Evolutionary conservation across 2,888 invertebrate genomes (phyloP), one percentile per base, ranked within the genome.

Genomic region (Brachypterus glaber): DNA sequence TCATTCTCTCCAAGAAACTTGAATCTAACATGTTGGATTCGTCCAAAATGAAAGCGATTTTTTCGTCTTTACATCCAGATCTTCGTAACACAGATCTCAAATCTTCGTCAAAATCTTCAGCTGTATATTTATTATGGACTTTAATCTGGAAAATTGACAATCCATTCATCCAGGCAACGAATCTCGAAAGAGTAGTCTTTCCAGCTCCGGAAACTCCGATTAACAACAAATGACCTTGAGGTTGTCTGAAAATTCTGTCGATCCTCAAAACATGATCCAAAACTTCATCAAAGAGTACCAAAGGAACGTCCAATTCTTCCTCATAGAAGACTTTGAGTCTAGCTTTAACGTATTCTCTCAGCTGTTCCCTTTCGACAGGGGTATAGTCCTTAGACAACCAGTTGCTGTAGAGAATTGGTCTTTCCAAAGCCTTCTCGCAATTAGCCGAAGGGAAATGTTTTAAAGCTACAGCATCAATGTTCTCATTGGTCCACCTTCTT

Each of bases 131-230:
- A 67, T 98, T 98, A 70, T 99, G 98, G 9, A 92, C 88, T 74
- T 96, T 95, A 51, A 98, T 96, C 73, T 98, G 97, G 80, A 97
- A 98, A 42, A 98, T 95, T 50, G 90, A 91, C 24, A 99, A 74
- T 4, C 98, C 98, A 65, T 99, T 99, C 88, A 99, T 93, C 96
- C 98, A 99, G 33, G 98, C 98, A 18, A 99, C 98, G 67, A 99
- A 99, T 49, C 98, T 77, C 16, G 97, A 97, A 51, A 98, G 76
- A 7, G 98, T 99, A 1, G 98, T 99, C 71, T 99, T 99, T 49
- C 98, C 98, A 48, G 97, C 93, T 30, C 98, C 98, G 35, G 96
- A 96, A 4, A 97, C 97, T 48, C 98, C 98, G 58, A 99, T 99
- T 4, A 99, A 75, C 54, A 99, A 69, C 51, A 98, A 68, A 68